These are phyloP conservation scores for Bothrops jararaca DNA, from an alignment of 2,113 vertebrate species.

Conservation along the genomic window DNA sequence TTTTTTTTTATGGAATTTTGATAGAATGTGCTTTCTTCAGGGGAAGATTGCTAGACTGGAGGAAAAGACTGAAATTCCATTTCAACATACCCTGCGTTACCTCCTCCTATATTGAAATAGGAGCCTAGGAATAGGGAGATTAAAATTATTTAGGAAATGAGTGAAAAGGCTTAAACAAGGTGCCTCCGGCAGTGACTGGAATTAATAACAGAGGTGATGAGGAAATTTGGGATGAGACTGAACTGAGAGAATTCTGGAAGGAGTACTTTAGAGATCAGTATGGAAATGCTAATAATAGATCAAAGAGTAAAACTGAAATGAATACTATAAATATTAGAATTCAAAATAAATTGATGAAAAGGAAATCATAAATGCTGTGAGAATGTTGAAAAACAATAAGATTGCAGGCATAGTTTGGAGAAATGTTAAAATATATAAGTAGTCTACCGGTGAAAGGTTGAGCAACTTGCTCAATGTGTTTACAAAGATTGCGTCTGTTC, in stretches of 20 bases:
- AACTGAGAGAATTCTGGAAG: neutral
- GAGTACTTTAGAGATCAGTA: neutral
- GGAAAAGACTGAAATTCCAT: neutral
- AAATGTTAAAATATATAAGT: neutral
- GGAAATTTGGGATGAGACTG: neutral
- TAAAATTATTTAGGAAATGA: neutral
- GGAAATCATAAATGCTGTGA: neutral
- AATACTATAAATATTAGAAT: neutral
- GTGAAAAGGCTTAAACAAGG: neutral
- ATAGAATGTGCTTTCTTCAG: neutral
- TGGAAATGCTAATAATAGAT: neutral
- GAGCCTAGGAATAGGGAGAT: neutral
- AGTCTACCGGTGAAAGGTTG: neutral
- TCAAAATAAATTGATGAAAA: neutral
- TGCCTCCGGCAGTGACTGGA: neutral
- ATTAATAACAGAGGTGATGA: neutral
- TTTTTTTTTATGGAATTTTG: neutral
- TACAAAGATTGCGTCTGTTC: neutral
- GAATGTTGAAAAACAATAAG: neutral
- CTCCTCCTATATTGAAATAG: neutral
- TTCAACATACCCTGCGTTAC: neutral
- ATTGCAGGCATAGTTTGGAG: neutral
- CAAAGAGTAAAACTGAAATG: neutral
- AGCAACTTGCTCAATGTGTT: neutral
- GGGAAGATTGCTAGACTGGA: neutral